A percentile compares a stretch with the other conserved stretches of the same genome.
These are phyloP conservation scores for Hippolais icterina DNA, from an alignment of 2,113 vertebrate species.

Conservation along the genomic window DNA sequence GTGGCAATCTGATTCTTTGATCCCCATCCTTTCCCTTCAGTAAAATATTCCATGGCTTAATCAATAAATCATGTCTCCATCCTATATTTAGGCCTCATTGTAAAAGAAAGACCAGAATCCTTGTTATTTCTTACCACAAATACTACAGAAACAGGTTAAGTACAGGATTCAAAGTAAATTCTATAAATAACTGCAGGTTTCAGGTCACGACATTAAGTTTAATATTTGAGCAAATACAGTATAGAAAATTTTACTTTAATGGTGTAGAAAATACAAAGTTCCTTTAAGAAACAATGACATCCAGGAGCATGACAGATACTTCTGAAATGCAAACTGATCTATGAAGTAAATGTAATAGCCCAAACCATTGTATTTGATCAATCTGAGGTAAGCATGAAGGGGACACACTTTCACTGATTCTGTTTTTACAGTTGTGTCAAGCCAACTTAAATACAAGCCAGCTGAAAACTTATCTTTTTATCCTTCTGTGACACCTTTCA, in stretches of 20 bases:
- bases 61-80: not conserved
- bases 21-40: not conserved
- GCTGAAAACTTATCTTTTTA: not conserved
- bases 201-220: not conserved
- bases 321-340: not conserved
- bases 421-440: not conserved
- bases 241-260: not conserved
- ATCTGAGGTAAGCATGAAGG: not conserved
- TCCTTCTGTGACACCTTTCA: not conserved
- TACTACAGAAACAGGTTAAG: not conserved
- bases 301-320: not conserved
- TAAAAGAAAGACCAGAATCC: not conserved
- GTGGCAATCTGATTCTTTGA: not conserved
- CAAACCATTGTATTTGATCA: not conserved
- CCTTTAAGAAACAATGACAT: constrained; percentile 15
- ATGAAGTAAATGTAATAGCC: not conserved
- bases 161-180: not conserved
- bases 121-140: not conserved
- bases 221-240: constrained; percentile 1
- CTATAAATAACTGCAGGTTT: not conserved
- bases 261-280: constrained; percentile 5
- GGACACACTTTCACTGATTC: not conserved
- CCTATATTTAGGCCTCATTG: not conserved
- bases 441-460: not conserved
- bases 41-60: not conserved